These are phyloP conservation scores for Drosophila birchii DNA, from an alignment of 2,888 invertebrate genomes.

Conservation along the genomic window DNA sequence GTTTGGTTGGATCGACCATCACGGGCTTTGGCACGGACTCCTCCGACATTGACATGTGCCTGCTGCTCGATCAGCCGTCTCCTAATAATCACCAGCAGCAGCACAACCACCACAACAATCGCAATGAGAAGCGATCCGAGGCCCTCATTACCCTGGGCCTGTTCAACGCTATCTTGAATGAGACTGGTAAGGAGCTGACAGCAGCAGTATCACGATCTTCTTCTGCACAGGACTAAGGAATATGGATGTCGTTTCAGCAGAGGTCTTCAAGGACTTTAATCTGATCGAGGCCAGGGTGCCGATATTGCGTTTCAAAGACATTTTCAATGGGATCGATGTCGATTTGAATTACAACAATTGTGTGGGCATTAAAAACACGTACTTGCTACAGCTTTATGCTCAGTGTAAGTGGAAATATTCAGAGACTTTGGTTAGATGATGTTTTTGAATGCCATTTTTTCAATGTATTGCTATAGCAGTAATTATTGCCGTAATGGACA, in stretches of 20 bases:
- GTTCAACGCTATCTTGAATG: constrained; percentile 78
- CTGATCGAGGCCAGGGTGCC: constrained; percentile 98
- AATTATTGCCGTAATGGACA: too few relatives aligned
- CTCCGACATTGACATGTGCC: constrained; percentile 98
- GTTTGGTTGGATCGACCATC: constrained; percentile 98
- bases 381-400: constrained; percentile 95
- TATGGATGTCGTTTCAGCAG: constrained; percentile 42
- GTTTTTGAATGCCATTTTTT: background rate
- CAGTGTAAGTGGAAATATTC: constrained; percentile 87
- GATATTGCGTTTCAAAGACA: constrained; percentile 95
- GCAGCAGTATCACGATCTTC: background rate
- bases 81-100: constrained; percentile 22
- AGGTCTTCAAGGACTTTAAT: constrained; percentile 85
- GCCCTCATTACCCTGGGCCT: constrained; percentile 85
- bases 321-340: constrained; percentile 92
- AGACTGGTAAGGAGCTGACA: constrained; percentile 62
- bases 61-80: constrained; percentile 87
- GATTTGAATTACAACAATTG: constrained; percentile 99
- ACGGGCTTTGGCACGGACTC: constrained; percentile 96
- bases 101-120: constrained; percentile 22
- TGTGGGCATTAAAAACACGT: constrained; percentile 98
- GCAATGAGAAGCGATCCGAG: constrained; percentile 90
- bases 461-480: too few relatives aligned
- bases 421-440: background rate
- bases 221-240: too few relatives aligned